Conservation (phyloP, 2,888 invertebrate species). For the Penaeus monodon region DNA sequence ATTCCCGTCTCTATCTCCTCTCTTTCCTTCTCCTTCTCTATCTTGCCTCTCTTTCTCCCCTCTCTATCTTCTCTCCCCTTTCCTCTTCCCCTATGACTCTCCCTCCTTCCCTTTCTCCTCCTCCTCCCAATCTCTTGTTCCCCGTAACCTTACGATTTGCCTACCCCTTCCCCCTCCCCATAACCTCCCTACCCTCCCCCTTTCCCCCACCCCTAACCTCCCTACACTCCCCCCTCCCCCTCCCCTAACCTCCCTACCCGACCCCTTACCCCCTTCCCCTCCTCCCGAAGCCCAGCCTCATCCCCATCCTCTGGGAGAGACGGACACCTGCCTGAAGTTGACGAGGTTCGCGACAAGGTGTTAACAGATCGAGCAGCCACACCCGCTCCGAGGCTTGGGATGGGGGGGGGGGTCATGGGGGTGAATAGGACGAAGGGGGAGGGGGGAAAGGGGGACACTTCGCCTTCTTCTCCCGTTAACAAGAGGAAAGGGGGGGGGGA, state of each 20-base stretch:
- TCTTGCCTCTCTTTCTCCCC: too few relatives aligned
- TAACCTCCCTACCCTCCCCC: neutral
- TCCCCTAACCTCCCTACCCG: neutral
- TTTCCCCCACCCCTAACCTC: neutral
- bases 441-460: neutral
- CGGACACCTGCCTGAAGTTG: neutral
- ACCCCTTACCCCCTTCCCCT: neutral
- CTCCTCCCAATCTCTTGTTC: too few relatives aligned
- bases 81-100: too few relatives aligned
- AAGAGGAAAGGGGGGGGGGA: too few relatives aligned
- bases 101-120: neutral
- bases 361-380: neutral
- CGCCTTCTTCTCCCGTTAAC: too few relatives aligned
- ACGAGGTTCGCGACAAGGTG: neutral
- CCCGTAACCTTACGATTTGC: neutral
- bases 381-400: too few relatives aligned
- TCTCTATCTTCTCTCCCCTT: too few relatives aligned
- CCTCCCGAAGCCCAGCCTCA: neutral
- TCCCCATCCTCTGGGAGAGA: neutral
- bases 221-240: neutral
- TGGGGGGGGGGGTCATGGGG: neutral
- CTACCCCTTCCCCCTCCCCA: neutral
- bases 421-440: neutral
- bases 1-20: neutral
- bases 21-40: neutral